Conservation (phyloP, 2,113 vertebrate species). For the Tachysurus fulvidraco region DNA sequence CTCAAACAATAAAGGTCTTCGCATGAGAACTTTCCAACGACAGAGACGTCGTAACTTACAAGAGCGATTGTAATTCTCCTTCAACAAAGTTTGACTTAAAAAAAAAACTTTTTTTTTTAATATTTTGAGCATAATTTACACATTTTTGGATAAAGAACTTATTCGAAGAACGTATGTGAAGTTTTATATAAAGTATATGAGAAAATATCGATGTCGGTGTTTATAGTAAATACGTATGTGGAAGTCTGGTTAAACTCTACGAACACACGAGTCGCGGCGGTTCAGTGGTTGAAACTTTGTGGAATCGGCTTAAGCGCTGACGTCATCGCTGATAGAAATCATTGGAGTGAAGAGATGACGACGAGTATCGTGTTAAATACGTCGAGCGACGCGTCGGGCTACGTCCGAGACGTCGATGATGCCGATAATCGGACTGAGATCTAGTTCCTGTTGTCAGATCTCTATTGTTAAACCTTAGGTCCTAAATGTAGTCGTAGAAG, state of each 20-base stretch:
- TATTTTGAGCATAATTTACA: neutral
- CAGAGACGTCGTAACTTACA: neutral
- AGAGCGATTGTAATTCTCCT: too few species aligned
- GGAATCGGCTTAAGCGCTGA: too few species aligned
- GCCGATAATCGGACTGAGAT: too few species aligned
- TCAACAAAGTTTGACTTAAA: neutral
- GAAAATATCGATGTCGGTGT: neutral
- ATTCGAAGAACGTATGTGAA: too few species aligned
- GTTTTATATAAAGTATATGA: too few species aligned
- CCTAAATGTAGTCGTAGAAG: neutral
- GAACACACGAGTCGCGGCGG: too few species aligned
- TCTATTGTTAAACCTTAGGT: neutral
- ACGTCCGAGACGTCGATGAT: too few species aligned
- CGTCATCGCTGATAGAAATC: neutral
- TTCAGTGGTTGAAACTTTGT: neutral
- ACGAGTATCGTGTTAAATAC: neutral
- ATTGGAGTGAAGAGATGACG: neutral
- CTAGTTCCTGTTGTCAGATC: too few species aligned
- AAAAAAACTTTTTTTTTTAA: neutral
- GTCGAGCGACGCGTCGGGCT: too few species aligned
- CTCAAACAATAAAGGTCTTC: neutral
- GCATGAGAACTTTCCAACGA: slow-evolving; percentile 17
- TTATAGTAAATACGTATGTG: neutral
- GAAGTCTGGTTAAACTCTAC: too few species aligned
- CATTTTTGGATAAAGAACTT: neutral